phyloP scores from a whole-genome alignment of 2,113 vertebrate genomes.

The Meriones unguiculatus region DNA sequence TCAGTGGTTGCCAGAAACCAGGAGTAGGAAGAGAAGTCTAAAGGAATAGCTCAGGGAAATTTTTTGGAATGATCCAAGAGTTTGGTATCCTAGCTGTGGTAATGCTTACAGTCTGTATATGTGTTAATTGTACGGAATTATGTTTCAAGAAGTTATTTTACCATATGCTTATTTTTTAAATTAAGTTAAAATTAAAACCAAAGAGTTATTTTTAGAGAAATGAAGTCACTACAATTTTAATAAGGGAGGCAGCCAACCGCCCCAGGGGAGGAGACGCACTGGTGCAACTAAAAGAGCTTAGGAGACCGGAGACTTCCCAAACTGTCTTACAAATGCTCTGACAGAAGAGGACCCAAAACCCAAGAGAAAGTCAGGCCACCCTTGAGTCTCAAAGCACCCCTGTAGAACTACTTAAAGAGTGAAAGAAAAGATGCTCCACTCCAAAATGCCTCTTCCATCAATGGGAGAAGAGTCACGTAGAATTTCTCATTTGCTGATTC shows the following conservation, averaged over 20 bases:
- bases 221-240: not conserved
- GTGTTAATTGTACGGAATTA: not conserved
- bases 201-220: not conserved
- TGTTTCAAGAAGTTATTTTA: not conserved
- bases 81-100: not conserved
- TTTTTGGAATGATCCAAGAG: not conserved
- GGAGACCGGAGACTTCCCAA: not conserved
- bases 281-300: not conserved
- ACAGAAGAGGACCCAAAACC: not conserved
- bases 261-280: not conserved
- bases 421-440: not conserved
- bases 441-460: not conserved
- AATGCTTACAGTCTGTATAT: not conserved
- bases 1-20: not conserved
- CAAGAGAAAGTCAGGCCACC: not conserved
- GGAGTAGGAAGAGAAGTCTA: not conserved
- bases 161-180: not conserved
- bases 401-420: not conserved
- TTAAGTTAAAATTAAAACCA: not conserved
- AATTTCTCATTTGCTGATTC: not conserved
- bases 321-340: no score
- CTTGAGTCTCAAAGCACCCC: not conserved
- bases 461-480: not conserved
- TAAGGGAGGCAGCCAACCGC: not conserved
- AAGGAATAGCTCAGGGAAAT: not conserved